Percentiles rank a stretch among this genome's conserved stretches.
Evolutionary conservation across 1,140 invertebrate species (phyloP).

Genomic region (Popillia japonica): DNA sequence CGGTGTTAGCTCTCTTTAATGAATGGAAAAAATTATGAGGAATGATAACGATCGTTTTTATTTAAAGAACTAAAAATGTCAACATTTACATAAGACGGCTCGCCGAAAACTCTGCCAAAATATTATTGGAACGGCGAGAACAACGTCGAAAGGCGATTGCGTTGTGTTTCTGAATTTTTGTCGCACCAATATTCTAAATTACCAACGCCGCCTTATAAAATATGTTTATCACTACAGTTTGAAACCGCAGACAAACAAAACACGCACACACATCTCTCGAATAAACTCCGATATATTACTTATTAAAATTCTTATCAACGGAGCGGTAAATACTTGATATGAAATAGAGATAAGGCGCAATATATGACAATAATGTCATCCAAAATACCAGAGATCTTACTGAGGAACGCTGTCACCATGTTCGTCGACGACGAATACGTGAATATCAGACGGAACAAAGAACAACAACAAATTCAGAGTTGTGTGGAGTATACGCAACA

Average conservation of each 20-base stretch:
- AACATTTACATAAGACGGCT: constrained; percentile 2
- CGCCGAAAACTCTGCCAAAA: background rate
- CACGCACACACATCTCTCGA: too few relatives aligned
- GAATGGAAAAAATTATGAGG: too few relatives aligned
- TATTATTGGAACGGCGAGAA: background rate
- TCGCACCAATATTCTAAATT: background rate
- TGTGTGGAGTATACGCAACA: too few relatives aligned
- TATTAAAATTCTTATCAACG: too few relatives aligned
- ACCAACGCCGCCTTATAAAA: too few relatives aligned
- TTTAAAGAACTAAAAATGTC: background rate
- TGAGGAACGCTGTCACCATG: constrained; percentile 20
- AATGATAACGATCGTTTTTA: too few relatives aligned
- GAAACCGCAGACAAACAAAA: too few relatives aligned
- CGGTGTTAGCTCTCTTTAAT: too few relatives aligned
- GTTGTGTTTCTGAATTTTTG: background rate
- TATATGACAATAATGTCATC: constrained; percentile 25
- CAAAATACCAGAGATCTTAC: constrained; percentile 21
- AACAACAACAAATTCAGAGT: background rate
- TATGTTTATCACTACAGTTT: too few relatives aligned
- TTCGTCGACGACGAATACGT: constrained; percentile 30
- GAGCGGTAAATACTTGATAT: background rate
- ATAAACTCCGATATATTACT: too few relatives aligned
- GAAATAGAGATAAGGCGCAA: background rate
- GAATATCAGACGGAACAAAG: constrained; percentile 17
- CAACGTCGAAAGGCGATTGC: background rate